These are phyloP conservation scores for Homarus gammarus DNA, from an alignment of 2,888 invertebrate species.

Conservation along the genomic window DNA sequence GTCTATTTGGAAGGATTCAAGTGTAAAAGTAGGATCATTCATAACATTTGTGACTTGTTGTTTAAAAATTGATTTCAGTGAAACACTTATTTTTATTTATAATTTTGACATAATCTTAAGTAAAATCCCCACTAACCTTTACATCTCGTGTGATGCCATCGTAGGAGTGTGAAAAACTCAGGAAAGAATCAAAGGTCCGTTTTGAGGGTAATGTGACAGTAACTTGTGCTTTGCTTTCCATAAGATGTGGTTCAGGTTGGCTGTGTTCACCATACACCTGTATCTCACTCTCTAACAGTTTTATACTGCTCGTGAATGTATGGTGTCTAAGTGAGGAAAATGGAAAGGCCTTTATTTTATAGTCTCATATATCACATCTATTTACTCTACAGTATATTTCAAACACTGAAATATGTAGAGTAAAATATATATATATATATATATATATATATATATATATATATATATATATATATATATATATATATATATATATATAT, in stretches of 20 bases:
- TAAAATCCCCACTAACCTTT: conserved; percentile 23
- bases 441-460: conserved; percentile 5
- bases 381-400: too few relatives aligned
- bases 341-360: too few relatives aligned
- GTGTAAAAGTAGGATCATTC: too few relatives aligned
- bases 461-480: background rate
- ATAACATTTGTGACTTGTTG: too few relatives aligned
- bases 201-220: conserved; percentile 30
- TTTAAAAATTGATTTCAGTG: too few relatives aligned
- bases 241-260: background rate
- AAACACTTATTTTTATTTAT: too few relatives aligned
- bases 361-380: too few relatives aligned
- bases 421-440: conserved; percentile 6
- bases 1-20: too few relatives aligned
- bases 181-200: background rate
- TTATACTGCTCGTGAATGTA: conserved; percentile 23
- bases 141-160: conserved; percentile 21
- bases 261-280: background rate
- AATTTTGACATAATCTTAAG: too few relatives aligned
- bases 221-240: conserved; percentile 21
- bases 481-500: background rate
- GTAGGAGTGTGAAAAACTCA: conserved; percentile 11
- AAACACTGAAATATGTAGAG: background rate
- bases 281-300: conserved; percentile 25
- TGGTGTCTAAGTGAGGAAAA: background rate